phyloP scores from a whole-genome alignment of 2,888 invertebrate species.

The Eristalis arbustorum region DNA sequence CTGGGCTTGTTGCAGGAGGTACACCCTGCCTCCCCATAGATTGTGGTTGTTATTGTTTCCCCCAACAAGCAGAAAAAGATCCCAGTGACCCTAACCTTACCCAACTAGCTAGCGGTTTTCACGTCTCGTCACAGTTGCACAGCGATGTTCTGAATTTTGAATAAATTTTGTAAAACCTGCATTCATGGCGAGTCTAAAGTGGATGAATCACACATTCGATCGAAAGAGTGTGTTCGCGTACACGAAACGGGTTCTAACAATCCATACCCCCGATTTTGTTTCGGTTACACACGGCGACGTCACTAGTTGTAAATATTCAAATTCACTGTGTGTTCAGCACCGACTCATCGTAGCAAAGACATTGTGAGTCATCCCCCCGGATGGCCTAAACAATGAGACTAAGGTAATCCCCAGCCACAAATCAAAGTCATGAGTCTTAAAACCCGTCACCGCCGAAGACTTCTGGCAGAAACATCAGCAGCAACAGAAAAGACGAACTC shows the following conservation, averaged over 20 bases:
- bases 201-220: not conserved
- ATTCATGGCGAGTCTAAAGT: not conserved
- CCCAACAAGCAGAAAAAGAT: not conserved
- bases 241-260: not conserved
- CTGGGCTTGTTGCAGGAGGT: too few species aligned
- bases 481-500: not conserved
- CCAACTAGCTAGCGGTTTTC: not conserved
- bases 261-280: not conserved
- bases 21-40: too few species aligned
- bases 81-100: not conserved
- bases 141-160: too few species aligned
- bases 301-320: not conserved
- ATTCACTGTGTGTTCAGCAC: not conserved
- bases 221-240: not conserved
- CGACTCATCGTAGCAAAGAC: not conserved
- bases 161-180: not conserved
- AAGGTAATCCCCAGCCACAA: conserved; percentile 42
- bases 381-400: not conserved
- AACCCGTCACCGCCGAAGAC: not conserved
- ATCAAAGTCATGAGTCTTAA: not conserved
- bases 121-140: not conserved
- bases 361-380: conserved; percentile 19
- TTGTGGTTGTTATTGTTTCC: too few species aligned
- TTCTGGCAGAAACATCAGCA: not conserved
- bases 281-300: not conserved